phyloP scores from a whole-genome alignment of 1,140 invertebrate species.

The Drosophila bocqueti region DNA sequence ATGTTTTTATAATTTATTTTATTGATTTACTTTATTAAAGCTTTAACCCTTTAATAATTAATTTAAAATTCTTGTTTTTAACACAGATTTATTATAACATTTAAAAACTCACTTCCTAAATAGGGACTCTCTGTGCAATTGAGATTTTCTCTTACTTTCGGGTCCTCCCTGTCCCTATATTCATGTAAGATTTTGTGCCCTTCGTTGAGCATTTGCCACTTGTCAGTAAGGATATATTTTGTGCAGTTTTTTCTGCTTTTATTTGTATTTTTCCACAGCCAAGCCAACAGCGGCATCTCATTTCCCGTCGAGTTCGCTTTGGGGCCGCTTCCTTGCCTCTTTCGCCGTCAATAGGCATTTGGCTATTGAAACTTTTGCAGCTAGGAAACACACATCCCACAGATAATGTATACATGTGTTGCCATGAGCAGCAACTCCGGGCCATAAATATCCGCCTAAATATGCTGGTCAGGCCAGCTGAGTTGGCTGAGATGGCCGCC shows the following conservation, averaged over 20 bases:
- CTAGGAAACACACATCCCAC: constrained; percentile 20
- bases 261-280: constrained; percentile 22
- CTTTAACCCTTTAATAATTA: no score
- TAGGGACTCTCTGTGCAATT: neutral
- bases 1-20: no score
- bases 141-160: no score
- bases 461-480: constrained; percentile 72
- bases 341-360: constrained; percentile 73
- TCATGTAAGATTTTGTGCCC: constrained; percentile 46
- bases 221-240: constrained; percentile 51
- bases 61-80: no score
- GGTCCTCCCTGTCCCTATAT: constrained; percentile 26
- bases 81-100: neutral
- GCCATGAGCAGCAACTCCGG: constrained; percentile 46
- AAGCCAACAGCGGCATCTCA: constrained; percentile 61
- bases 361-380: constrained; percentile 69
- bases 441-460: constrained; percentile 82
- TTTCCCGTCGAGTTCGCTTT: constrained; percentile 70
- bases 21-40: no score
- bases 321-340: constrained; percentile 35
- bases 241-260: neutral
- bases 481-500: constrained; percentile 53
- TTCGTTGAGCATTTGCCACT: constrained; percentile 62
- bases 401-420: constrained; percentile 36
- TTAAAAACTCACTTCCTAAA: neutral